phyloP scores from a whole-genome alignment of 1,140 invertebrate species.

The Glossosoma conforme region DNA sequence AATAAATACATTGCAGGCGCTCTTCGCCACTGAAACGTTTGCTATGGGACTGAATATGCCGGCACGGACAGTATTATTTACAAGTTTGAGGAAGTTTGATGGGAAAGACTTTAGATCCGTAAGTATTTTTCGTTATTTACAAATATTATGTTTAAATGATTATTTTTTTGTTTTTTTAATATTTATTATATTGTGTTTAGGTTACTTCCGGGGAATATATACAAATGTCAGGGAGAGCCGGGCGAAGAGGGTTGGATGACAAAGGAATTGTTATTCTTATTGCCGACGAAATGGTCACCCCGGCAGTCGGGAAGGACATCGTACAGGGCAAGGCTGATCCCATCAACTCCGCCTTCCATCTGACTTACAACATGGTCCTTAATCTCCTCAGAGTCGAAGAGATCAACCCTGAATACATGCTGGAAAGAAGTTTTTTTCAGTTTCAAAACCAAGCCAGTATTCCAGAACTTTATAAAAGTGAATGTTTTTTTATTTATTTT shows the following conservation, averaged over 20 bases:
- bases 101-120: conserved; percentile 93
- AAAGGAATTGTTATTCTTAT: conserved; percentile 98
- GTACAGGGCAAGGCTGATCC: conserved; percentile 92
- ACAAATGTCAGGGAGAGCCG: conserved; percentile 98
- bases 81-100: conserved; percentile 93
- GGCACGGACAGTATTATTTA: conserved; percentile 97
- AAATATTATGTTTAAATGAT: neutral
- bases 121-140: conserved; percentile 36
- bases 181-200: conserved; percentile 37
- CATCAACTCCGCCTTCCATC: conserved; percentile 97
- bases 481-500: too few species aligned
- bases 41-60: conserved; percentile 99
- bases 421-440: conserved; percentile 97
- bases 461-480: conserved; percentile 82
- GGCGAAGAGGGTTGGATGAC: conserved; percentile 93
- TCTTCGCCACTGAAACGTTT: conserved; percentile 99
- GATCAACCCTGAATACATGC: conserved; percentile 99
- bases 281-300: conserved; percentile 96
- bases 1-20: conserved; percentile 50
- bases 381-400: conserved; percentile 96
- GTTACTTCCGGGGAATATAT: conserved; percentile 98
- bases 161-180: conserved; percentile 6
- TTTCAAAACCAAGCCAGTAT: conserved; percentile 98
- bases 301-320: conserved; percentile 76
- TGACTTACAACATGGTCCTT: conserved; percentile 99